Percentiles rank a stretch among this genome's conserved stretches.
Evolutionary conservation across 2,888 invertebrate species (phyloP).

Genomic region (Torymus aiolomorphi): DNA sequence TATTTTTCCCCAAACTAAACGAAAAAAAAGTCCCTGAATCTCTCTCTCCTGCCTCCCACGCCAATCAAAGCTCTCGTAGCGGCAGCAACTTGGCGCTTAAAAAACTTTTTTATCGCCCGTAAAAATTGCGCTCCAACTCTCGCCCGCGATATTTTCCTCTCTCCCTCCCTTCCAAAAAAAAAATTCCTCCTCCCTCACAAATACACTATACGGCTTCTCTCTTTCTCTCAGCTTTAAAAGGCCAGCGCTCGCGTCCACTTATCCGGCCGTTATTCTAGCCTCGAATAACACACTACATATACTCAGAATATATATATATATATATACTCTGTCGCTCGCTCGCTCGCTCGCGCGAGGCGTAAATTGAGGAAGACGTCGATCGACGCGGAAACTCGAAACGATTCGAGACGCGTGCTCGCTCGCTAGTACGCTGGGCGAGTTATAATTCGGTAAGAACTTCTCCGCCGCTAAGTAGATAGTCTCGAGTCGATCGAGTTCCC

Average conservation of each 20-base stretch:
- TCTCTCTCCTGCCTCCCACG: too few species aligned
- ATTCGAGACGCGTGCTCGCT: slow-evolving; percentile 39
- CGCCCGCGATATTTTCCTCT: background rate
- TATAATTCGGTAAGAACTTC: slow-evolving; percentile 56
- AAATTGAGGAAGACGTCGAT: slow-evolving; percentile 52
- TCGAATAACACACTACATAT: slow-evolving; percentile 44
- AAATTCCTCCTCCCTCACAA: too few species aligned
- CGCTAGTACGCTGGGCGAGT: slow-evolving; percentile 26
- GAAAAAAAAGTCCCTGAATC: too few species aligned
- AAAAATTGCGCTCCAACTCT: background rate
- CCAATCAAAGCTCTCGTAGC: background rate
- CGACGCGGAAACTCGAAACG: slow-evolving; percentile 52
- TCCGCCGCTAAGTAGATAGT: slow-evolving; percentile 30
- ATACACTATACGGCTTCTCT: background rate
- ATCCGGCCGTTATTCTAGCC: slow-evolving; percentile 38
- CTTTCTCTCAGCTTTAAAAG: background rate
- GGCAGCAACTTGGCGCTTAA: background rate
- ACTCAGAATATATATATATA: too few species aligned
- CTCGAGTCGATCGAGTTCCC: slow-evolving; percentile 13
- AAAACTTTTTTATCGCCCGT: slow-evolving; percentile 2
- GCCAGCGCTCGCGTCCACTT: background rate
- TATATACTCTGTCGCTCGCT: background rate
- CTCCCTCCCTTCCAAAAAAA: background rate
- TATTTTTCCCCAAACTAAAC: too few species aligned
- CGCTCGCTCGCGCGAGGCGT: slow-evolving; percentile 16